Percentiles rank a stretch among this genome's conserved stretches.
These are phyloP conservation scores for Poecilia velifera DNA, from an alignment of 2,797 vertebrate genomes.

Conservation along the genomic window DNA sequence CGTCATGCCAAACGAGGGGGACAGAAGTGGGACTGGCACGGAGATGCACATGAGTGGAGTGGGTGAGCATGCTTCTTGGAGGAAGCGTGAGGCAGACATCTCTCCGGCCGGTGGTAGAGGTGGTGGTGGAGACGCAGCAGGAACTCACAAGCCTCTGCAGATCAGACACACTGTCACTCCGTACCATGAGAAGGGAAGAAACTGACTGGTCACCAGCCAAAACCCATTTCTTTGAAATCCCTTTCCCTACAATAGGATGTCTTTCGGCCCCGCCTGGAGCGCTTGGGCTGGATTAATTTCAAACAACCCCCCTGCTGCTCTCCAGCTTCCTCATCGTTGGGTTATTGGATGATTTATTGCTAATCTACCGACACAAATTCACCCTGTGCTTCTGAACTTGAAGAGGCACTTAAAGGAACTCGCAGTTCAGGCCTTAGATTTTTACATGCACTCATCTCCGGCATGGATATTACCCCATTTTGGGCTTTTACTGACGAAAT, in stretches of 20 bases:
- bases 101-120: slow-evolving; percentile 66
- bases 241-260: slow-evolving; percentile 67
- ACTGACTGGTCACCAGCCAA: slow-evolving; percentile 71
- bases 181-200: slow-evolving; percentile 36
- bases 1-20: slow-evolving; percentile 76
- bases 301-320: slow-evolving; percentile 59
- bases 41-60: slow-evolving; percentile 74
- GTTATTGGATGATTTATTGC: slow-evolving; percentile 81
- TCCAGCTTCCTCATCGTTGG: slow-evolving; percentile 69
- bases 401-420: slow-evolving; percentile 50
- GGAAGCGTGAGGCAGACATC: slow-evolving; percentile 72
- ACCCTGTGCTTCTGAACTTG: slow-evolving; percentile 73
- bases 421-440: slow-evolving; percentile 1
- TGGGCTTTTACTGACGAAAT: not conserved
- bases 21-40: slow-evolving; percentile 65
- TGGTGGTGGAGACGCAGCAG: slow-evolving; percentile 54
- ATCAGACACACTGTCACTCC: slow-evolving; percentile 76
- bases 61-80: slow-evolving; percentile 72
- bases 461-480: not conserved
- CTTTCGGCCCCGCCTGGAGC: slow-evolving; percentile 62
- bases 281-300: slow-evolving; percentile 72
- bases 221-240: slow-evolving; percentile 73
- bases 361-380: slow-evolving; percentile 80
- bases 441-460: not conserved
- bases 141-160: slow-evolving; percentile 66